Conservation (phyloP, 2,113 vertebrate genomes). For the Steatornis caripensis region DNA sequence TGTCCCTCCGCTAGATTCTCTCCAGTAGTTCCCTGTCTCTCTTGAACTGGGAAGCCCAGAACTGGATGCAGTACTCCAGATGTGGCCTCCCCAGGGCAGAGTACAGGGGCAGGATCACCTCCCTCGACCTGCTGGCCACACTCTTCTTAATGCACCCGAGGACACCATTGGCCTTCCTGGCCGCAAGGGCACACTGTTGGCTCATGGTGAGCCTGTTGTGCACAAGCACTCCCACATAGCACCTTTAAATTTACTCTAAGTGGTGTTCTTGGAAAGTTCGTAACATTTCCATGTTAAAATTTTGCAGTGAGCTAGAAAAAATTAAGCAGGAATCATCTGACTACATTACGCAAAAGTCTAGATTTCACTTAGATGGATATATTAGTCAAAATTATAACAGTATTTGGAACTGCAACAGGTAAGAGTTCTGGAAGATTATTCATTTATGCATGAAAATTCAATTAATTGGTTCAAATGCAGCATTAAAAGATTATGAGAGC, state of each 20-base stretch:
- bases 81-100: too few relatives aligned
- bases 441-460: background rate
- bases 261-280: background rate
- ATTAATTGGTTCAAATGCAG: background rate
- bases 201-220: too few relatives aligned
- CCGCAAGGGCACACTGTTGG: too few relatives aligned
- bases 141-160: too few relatives aligned
- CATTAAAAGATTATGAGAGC: background rate
- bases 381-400: background rate
- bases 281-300: background rate
- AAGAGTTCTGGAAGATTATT: background rate
- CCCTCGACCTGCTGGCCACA: too few relatives aligned
- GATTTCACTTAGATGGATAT: background rate
- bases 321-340: background rate
- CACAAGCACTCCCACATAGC: too few relatives aligned
- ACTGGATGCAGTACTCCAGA: too few relatives aligned
- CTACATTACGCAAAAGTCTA: background rate
- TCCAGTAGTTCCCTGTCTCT: too few relatives aligned
- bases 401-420: background rate
- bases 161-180: too few relatives aligned
- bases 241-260: background rate
- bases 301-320: background rate
- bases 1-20: too few relatives aligned
- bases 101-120: too few relatives aligned
- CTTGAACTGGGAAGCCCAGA: too few relatives aligned